phyloP scores from a whole-genome alignment of 1,140 invertebrate genomes.

The Helicoverpa zea region DNA sequence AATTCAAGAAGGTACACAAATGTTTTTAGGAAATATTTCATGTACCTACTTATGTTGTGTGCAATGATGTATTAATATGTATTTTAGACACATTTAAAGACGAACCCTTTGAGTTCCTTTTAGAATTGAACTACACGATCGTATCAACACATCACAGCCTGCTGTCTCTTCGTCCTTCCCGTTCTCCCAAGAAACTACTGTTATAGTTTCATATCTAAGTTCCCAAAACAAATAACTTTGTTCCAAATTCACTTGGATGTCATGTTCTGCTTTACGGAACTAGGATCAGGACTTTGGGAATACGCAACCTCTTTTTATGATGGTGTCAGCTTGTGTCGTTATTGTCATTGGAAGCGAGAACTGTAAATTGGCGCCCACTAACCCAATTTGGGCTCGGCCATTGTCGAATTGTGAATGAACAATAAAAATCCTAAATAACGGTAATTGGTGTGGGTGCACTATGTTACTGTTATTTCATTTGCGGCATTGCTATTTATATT shows the following conservation, averaged over 20 bases:
- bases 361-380: slow-evolving; percentile 13
- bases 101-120: no score
- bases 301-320: neutral
- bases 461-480: slow-evolving; percentile 6
- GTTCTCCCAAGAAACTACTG: no score
- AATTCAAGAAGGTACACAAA: no score
- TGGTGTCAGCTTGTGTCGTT: slow-evolving; percentile 24
- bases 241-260: slow-evolving; percentile 36
- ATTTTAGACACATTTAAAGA: no score
- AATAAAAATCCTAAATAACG: slow-evolving; percentile 8
- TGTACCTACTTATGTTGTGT: no score
- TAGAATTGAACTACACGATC: no score
- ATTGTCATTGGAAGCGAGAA: slow-evolving; percentile 1
- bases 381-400: slow-evolving; percentile 23
- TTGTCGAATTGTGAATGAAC: slow-evolving; percentile 2
- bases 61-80: no score
- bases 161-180: no score
- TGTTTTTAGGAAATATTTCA: no score
- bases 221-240: slow-evolving; percentile 11
- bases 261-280: neutral
- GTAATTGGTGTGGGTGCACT: neutral
- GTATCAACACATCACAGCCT: no score
- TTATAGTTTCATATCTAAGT: neutral
- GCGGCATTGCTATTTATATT: neutral
- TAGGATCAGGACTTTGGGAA: slow-evolving; percentile 2